These are phyloP conservation scores for Drosophila murphyi DNA, from an alignment of 1,140 invertebrate species.

Conservation along the genomic window DNA sequence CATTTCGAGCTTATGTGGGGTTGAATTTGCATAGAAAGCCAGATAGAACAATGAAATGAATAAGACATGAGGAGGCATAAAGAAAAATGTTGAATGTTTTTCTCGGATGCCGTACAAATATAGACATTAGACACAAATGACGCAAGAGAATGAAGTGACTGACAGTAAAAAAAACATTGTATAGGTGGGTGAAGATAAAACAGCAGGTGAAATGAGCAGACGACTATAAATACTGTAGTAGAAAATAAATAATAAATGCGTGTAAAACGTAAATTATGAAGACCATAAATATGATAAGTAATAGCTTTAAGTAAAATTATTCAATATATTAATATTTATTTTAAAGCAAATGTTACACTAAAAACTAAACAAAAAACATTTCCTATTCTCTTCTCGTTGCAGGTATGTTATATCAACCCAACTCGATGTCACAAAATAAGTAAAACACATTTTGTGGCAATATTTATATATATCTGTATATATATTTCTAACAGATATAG, in stretches of 20 bases:
- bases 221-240: not conserved
- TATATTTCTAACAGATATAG: not conserved
- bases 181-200: not conserved
- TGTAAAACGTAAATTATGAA: not conserved
- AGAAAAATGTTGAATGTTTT: conserved; percentile 25
- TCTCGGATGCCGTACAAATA: conserved; percentile 18
- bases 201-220: not conserved
- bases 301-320: too few relatives aligned
- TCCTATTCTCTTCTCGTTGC: conserved; percentile 28
- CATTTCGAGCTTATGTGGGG: not conserved
- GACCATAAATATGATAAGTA: too few relatives aligned
- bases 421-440: conserved; percentile 24
- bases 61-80: conserved; percentile 49
- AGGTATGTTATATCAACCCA: conserved; percentile 53
- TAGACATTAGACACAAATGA: conserved; percentile 29
- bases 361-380: conserved; percentile 11
- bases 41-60: conserved; percentile 43
- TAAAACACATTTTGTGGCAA: not conserved
- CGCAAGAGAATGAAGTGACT: conserved; percentile 9
- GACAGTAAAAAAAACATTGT: conserved; percentile 16
- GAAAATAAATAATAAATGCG: not conserved
- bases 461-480: not conserved
- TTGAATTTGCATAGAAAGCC: conserved; percentile 14
- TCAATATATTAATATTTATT: too few relatives aligned
- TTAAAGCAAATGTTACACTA: too few relatives aligned